These are phyloP conservation scores for Onychostoma macrolepis DNA, from an alignment of 2,113 vertebrate species.

Conservation along the genomic window DNA sequence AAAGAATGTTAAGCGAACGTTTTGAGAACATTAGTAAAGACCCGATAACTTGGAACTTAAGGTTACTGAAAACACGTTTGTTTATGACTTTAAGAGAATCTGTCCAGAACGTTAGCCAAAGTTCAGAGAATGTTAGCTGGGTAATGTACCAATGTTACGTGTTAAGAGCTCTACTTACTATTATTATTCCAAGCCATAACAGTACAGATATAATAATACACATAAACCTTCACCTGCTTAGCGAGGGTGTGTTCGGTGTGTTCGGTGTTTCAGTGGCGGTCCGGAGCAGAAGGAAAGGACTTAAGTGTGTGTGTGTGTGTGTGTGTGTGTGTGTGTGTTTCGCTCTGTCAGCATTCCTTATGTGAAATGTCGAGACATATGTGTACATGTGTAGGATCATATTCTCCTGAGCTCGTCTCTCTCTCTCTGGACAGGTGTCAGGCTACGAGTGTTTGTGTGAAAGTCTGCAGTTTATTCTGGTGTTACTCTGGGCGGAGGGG, in stretches of 20 bases:
- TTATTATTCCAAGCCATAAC: background rate
- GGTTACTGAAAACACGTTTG: too few species aligned
- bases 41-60: too few species aligned
- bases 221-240: background rate
- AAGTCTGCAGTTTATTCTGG: background rate
- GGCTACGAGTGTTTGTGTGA: background rate
- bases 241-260: background rate
- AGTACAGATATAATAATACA: too few species aligned
- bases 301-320: background rate
- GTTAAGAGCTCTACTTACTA: background rate
- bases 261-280: background rate
- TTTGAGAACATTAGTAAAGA: too few species aligned
- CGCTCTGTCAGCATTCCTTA: conserved; percentile 36
- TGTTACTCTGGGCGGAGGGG: background rate
- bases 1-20: background rate
- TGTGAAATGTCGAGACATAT: conserved; percentile 43
- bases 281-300: background rate
- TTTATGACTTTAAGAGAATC: too few species aligned
- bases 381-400: conserved; percentile 19
- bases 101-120: too few species aligned
- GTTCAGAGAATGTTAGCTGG: too few species aligned
- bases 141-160: too few species aligned
- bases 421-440: conserved; percentile 11
- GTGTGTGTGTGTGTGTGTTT: background rate
- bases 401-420: conserved; percentile 35